phyloP scores from a whole-genome alignment of 2,888 invertebrate species.

The Sminthurinus aureus region DNA sequence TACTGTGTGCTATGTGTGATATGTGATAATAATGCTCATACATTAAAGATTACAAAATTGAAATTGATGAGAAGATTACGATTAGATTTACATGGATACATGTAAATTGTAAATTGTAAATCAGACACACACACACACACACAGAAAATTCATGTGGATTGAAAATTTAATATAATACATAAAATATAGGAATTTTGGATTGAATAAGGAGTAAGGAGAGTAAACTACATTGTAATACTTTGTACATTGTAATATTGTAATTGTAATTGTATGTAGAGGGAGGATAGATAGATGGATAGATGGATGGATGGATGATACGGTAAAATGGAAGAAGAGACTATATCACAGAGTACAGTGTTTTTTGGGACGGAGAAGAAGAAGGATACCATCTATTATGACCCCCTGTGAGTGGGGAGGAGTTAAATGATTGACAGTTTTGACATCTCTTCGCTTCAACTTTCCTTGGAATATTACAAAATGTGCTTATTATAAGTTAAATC shows the following conservation, averaged over 20 bases:
- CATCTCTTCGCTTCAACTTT: constrained; percentile 50
- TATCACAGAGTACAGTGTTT: no score
- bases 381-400: constrained; percentile 52
- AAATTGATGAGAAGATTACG: constrained; percentile 42
- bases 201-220: constrained; percentile 12
- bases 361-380: constrained; percentile 19
- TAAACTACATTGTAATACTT: background rate
- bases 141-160: background rate
- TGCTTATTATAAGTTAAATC: constrained; percentile 22
- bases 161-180: background rate
- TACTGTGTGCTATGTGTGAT: no score
- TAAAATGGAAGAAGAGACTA: no score
- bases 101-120: background rate
- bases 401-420: constrained; percentile 60
- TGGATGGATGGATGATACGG: background rate
- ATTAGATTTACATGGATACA: constrained; percentile 28
- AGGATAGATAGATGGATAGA: constrained; percentile 29
- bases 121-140: background rate
- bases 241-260: no score
- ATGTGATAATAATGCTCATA: background rate
- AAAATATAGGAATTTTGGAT: background rate
- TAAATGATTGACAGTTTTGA: constrained; percentile 60
- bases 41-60: constrained; percentile 36
- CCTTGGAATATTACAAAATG: constrained; percentile 24
- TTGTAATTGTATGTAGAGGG: background rate